Evolutionary conservation across 2,888 invertebrate genomes (phyloP).

Genomic region (Antitype chi): DNA sequence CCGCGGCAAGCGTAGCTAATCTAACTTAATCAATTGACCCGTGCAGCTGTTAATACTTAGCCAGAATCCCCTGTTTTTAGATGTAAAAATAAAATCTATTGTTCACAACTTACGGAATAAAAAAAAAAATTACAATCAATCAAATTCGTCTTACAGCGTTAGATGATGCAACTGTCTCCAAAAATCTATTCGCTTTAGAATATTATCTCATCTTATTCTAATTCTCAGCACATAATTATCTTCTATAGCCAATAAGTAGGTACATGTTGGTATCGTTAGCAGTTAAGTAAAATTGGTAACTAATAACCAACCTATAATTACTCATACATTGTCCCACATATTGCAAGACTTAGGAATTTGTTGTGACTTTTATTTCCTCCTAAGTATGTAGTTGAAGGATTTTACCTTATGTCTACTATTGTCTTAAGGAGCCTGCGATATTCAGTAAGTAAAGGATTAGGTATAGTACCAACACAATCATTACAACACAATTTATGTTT

Average conservation of each 20-base stretch:
- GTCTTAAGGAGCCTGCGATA: too few species aligned
- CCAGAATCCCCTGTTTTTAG: too few species aligned
- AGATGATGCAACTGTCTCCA: slow-evolving; percentile 38
- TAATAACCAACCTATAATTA: background rate
- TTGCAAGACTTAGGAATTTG: slow-evolving; percentile 8
- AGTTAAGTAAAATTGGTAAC: slow-evolving; percentile 28
- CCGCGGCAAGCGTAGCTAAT: too few species aligned
- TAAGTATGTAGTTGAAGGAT: too few species aligned
- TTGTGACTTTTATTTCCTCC: too few species aligned
- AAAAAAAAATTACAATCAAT: slow-evolving; percentile 21
- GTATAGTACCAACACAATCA: too few species aligned
- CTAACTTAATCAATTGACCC: too few species aligned
- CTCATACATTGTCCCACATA: slow-evolving; percentile 2
- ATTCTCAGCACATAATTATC: slow-evolving; percentile 28
- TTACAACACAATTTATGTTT: too few species aligned
- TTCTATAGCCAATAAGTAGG: background rate
- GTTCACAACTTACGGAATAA: too few species aligned
- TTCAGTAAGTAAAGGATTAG: too few species aligned
- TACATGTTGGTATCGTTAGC: slow-evolving; percentile 10
- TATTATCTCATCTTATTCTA: slow-evolving; percentile 10
- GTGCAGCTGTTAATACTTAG: too few species aligned
- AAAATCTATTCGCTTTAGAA: slow-evolving; percentile 23
- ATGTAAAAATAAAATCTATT: background rate
- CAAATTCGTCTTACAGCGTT: background rate
- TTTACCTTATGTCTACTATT: too few species aligned